Evolutionary conservation across 2,888 invertebrate genomes (phyloP).

Genomic region (Ligdia adustata): DNA sequence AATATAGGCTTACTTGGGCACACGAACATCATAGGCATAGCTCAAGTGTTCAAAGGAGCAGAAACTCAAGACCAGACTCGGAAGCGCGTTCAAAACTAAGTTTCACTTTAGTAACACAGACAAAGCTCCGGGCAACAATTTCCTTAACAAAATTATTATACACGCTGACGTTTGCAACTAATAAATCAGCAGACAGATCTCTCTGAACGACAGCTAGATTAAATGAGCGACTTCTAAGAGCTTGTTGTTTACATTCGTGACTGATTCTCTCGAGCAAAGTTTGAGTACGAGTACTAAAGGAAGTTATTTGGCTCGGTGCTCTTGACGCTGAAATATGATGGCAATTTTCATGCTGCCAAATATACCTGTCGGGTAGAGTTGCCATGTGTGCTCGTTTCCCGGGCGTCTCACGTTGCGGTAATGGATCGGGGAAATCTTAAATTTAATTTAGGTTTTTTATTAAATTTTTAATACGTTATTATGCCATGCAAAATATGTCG

Average conservation of each 20-base stretch:
- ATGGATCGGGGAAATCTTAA: conserved; percentile 10
- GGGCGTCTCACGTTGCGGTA: conserved; percentile 14
- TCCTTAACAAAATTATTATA: background rate
- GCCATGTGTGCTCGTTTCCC: conserved; percentile 29
- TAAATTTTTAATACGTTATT: no score
- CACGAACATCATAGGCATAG: no score
- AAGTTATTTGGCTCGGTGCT: conserved; percentile 67
- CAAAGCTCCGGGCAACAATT: background rate
- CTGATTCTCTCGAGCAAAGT: conserved; percentile 59
- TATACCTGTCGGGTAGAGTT: conserved; percentile 45
- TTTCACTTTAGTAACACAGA: no score
- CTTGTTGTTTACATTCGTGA: conserved; percentile 56
- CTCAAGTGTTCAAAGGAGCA: no score
- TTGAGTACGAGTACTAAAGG: conserved; percentile 60
- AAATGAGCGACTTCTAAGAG: conserved; percentile 36
- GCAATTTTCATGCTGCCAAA: conserved; percentile 71
- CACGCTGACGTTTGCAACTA: background rate
- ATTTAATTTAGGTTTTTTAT: no score
- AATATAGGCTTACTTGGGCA: no score
- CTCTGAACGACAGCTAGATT: conserved; percentile 12
- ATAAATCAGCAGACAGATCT: conserved; percentile 13
- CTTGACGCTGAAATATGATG: conserved; percentile 75
- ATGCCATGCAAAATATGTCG: no score
- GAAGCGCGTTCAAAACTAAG: no score
- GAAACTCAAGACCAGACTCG: no score